These are phyloP conservation scores for Embidobia sp. DNA, from an alignment of 2,888 invertebrate species.

Conservation along the genomic window DNA sequence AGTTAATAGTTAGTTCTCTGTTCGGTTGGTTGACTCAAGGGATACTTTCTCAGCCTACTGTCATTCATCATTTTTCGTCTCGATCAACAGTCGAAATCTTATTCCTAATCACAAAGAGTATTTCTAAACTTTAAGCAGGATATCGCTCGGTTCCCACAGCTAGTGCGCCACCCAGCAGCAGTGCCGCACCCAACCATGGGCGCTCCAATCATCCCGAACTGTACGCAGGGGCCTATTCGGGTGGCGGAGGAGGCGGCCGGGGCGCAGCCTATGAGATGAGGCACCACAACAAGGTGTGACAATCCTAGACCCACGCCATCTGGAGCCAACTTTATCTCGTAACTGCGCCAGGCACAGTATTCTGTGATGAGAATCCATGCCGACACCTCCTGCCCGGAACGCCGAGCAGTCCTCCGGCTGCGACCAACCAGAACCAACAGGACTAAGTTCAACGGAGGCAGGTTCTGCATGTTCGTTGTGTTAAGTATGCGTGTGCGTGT, in stretches of 20 bases:
- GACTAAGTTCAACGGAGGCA: constrained; percentile 32
- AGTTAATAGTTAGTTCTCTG: no score
- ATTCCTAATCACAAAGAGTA: constrained; percentile 34
- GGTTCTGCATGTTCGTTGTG: constrained; percentile 51
- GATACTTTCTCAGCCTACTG: not conserved
- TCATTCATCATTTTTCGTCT: constrained; percentile 18
- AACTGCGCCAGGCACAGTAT: constrained; percentile 69
- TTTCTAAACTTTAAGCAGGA: constrained; percentile 78
- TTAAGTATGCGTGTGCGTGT: constrained; percentile 52
- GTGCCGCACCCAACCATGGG: constrained; percentile 82
- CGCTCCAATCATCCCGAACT: constrained; percentile 84
- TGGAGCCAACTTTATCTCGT: constrained; percentile 61
- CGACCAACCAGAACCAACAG: not conserved
- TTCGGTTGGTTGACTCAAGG: no score
- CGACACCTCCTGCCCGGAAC: constrained; percentile 49
- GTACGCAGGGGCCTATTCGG: constrained; percentile 88
- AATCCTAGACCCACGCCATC: constrained; percentile 70
- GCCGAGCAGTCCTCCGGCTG: constrained; percentile 6
- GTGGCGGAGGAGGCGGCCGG: constrained; percentile 77
- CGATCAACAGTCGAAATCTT: constrained; percentile 3
- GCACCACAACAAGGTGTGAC: constrained; percentile 87
- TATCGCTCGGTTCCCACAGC: constrained; percentile 81
- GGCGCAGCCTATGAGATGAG: constrained; percentile 88
- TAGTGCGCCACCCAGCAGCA: constrained; percentile 82
- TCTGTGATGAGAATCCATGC: constrained; percentile 66